Base-by-base conservation (phyloP, 2,888 invertebrate species). In the Nomada ruficornis region DNA sequence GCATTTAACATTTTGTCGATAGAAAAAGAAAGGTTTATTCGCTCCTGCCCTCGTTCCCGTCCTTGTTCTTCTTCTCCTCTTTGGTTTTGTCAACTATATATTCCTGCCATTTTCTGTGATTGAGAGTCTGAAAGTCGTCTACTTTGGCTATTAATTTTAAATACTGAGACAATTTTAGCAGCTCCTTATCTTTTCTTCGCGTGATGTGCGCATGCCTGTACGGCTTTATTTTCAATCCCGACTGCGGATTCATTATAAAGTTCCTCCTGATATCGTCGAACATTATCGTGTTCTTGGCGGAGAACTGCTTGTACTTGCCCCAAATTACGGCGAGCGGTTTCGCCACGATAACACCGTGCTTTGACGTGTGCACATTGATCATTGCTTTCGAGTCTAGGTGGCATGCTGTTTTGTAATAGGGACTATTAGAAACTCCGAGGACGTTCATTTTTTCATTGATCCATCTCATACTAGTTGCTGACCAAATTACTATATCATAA, bases 401-500 rank as follows among this genome's bases (percentile, higher is more conserved):
- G 94, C 98, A 99, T 93, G 97, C 96, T 78, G 99, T 97, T 94
- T 98, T 99, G 92, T 99, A 99, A 85, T 96, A 96, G 0, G 96
- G 95, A 93, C 98, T 96, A 2, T 95, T 95, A 0, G 97, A 95
- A 0, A 99, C 98, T 0, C 98, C 98, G 0, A 99, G 94, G 62
- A 99, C 94, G 80, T 97, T 96, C 98, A 99, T 98, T 94, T 99
- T 99, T 91, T 98, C 98, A 89, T 98, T 98, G 62, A 99, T 99
- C 99, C 99, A 99, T 91, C 98, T 98, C 98, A 99, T 99, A 82
- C 98, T 97, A 0, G 99, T 99, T 0, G 99, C 99, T 4, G 99
- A 99, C 99, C 99, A 99, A 87, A 99, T 99, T 0, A 98, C 98
- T 87, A 99, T 99, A 91, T 99, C 99, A 90, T 99, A 99, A 94